phyloP scores from a whole-genome alignment of 2,888 invertebrate species.

The Cyclophora albipunctata region DNA sequence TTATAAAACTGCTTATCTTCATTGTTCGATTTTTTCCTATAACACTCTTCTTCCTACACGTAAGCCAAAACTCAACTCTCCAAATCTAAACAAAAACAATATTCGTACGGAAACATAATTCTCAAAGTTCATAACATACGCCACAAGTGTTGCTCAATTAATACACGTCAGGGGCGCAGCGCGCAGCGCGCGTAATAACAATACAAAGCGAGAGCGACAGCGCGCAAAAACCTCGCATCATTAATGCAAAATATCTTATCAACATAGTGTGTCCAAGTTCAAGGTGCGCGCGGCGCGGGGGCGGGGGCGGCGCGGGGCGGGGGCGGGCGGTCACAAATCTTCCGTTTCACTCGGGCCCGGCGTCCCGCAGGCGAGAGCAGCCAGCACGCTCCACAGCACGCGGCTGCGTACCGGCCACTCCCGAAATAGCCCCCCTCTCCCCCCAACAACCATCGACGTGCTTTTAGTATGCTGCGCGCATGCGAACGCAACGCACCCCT shows the following conservation, averaged over 20 bases:
- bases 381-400: slow-evolving; percentile 74
- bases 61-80: no score
- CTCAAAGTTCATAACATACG: no score
- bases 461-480: slow-evolving; percentile 77
- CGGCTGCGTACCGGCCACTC: slow-evolving; percentile 74
- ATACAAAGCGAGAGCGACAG: not conserved
- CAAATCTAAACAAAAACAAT: no score
- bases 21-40: no score
- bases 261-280: slow-evolving; percentile 14
- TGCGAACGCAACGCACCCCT: slow-evolving; percentile 74
- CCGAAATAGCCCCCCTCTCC: slow-evolving; percentile 71
- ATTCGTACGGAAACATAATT: no score
- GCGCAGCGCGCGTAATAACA: no score
- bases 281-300: slow-evolving; percentile 31
- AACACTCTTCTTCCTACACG: no score
- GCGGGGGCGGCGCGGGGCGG: slow-evolving; percentile 24
- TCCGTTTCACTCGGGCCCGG: slow-evolving; percentile 73
- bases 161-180: no score
- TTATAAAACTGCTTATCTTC: no score
- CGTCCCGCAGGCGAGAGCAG: slow-evolving; percentile 65
- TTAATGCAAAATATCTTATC: not conserved
- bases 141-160: no score
- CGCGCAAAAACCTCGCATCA: not conserved
- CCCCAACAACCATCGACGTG: slow-evolving; percentile 67
- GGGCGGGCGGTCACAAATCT: slow-evolving; percentile 66